Evolutionary conservation across 2,113 vertebrate genomes (phyloP).

Genomic region (Cinclus mexicanus): DNA sequence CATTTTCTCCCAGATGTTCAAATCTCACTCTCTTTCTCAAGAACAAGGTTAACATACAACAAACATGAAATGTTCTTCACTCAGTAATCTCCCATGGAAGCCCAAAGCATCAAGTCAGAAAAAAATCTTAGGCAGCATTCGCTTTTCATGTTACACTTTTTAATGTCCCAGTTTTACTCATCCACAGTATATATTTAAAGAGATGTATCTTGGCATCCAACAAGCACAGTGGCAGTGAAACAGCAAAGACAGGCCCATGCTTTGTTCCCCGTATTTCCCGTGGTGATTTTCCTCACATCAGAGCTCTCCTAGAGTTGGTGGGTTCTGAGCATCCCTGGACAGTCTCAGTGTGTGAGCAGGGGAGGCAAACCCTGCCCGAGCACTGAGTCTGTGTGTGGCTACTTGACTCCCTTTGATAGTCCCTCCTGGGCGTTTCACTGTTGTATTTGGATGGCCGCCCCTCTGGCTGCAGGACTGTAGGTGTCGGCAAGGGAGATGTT

Average conservation of each 20-base stretch:
- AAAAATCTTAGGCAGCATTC: neutral
- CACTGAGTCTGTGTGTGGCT: slow-evolving; percentile 12
- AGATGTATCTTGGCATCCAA: neutral
- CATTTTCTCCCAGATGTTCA: neutral
- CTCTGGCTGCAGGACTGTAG: neutral
- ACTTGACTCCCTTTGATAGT: slow-evolving; percentile 3
- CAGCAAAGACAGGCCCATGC: neutral
- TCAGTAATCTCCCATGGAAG: neutral
- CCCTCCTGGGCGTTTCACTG: neutral
- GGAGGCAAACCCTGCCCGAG: rapidly evolving
- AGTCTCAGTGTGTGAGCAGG: rapidly evolving
- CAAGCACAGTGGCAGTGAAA: neutral
- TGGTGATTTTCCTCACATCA: neutral
- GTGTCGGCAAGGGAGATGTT: slow-evolving; percentile 26
- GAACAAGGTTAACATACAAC: neutral
- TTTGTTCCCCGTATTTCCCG: neutral
- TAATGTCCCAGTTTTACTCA: neutral
- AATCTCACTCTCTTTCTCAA: neutral
- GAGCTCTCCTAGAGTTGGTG: neutral
- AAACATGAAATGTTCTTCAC: neutral
- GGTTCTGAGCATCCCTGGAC: neutral
- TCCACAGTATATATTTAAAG: neutral
- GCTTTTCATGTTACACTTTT: neutral
- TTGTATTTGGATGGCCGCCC: neutral
- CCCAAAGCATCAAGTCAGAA: neutral